Conservation (phyloP, 2,113 vertebrate genomes). For the Actenoides lindsayi region DNA sequence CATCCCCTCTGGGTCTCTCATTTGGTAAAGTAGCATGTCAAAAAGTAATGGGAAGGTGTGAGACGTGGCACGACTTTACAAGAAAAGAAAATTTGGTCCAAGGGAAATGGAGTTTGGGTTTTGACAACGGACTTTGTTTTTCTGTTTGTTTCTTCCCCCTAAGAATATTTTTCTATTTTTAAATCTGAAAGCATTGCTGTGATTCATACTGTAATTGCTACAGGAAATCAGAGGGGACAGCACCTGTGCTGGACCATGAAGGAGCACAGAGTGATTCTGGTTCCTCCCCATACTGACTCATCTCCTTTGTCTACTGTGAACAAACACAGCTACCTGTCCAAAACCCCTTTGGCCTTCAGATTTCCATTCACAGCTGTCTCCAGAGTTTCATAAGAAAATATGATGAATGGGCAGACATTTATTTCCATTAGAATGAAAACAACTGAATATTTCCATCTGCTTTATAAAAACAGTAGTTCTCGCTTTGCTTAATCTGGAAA, state of each 20-base stretch:
- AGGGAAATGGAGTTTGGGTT: neutral
- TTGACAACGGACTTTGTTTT: neutral
- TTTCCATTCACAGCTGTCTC: neutral
- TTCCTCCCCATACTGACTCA: neutral
- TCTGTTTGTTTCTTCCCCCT: conserved; percentile 17
- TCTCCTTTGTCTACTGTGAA: neutral
- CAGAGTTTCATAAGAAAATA: neutral
- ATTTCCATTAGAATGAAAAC: conserved; percentile 29
- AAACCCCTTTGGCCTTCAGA: neutral
- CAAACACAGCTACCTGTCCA: neutral
- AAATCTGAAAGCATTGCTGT: neutral
- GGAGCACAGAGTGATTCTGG: neutral
- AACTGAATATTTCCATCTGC: conserved; percentile 32
- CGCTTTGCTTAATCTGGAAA: conserved; percentile 37
- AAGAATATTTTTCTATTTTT: conserved; percentile 26
- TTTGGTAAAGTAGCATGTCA: neutral
- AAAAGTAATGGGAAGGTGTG: conserved; percentile 47
- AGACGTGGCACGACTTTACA: neutral
- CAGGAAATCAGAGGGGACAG: conserved; percentile 25
- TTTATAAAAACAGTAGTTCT: conserved; percentile 33
- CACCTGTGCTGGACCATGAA: conserved; percentile 19
- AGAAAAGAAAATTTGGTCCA: neutral
- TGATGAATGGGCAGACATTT: conserved; percentile 41
- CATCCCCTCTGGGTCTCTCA: conserved; percentile 41
- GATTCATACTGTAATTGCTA: conserved; percentile 18